Evolutionary conservation across 1,140 invertebrate species (phyloP).

Genomic region (Anastrepha obliqua): DNA sequence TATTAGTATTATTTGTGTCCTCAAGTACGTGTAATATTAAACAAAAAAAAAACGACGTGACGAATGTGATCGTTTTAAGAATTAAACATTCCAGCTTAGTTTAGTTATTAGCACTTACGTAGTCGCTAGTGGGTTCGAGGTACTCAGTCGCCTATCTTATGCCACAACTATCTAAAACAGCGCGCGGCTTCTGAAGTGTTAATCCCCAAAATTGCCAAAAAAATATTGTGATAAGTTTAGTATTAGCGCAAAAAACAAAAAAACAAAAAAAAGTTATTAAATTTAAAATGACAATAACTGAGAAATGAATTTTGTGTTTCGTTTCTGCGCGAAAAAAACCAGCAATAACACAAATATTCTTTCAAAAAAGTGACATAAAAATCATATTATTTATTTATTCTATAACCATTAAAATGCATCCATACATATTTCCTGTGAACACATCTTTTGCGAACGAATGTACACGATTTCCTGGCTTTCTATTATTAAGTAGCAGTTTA

Average conservation of each 20-base stretch:
- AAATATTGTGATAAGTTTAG: conserved; percentile 44
- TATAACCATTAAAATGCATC: neutral
- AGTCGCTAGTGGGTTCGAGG: neutral
- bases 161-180: neutral
- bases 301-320: no score
- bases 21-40: neutral
- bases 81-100: neutral
- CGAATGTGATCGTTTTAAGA: neutral
- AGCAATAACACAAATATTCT: no score
- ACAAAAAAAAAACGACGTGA: neutral
- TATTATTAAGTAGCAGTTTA: neutral
- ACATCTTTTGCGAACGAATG: neutral
- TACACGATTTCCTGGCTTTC: neutral
- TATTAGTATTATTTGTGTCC: conserved; percentile 44
- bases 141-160: no score
- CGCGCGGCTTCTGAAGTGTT: neutral
- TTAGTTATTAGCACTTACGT: neutral
- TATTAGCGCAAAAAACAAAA: neutral
- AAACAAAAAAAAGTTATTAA: neutral
- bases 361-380: neutral
- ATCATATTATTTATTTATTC: conserved; percentile 29
- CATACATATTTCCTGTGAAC: neutral
- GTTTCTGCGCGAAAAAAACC: no score
- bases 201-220: conserved; percentile 47
- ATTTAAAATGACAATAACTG: neutral